Evolutionary conservation across 92 coral and sea anemone genomes (phyloP).

Genomic region (Anthopleura xanthogrammica): DNA sequence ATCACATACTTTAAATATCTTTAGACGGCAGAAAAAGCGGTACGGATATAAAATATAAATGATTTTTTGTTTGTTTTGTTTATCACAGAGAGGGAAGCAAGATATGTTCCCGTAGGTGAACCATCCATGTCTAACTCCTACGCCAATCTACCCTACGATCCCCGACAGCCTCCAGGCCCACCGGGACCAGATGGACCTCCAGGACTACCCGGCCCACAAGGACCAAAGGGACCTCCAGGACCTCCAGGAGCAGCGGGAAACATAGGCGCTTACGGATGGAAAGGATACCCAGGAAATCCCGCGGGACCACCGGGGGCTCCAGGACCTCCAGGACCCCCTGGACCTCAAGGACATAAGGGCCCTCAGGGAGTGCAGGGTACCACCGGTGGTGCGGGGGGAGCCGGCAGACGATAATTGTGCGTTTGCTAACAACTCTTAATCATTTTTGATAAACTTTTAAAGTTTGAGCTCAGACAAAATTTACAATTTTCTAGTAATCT

Average conservation of each 20-base stretch:
- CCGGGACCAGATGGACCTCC: slow-evolving; percentile 64
- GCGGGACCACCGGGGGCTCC: slow-evolving; percentile 51
- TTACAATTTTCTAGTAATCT: too few species aligned
- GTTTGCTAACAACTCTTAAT: background rate
- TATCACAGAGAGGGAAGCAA: slow-evolving; percentile 17
- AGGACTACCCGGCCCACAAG: slow-evolving; percentile 60
- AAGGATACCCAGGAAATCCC: slow-evolving; percentile 54
- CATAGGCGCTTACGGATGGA: slow-evolving; percentile 47
- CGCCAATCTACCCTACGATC: slow-evolving; percentile 31
- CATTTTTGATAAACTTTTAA: background rate
- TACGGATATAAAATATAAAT: too few species aligned
- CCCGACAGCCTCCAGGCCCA: slow-evolving; percentile 51
- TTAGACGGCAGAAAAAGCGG: too few species aligned
- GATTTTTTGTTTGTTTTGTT: background rate
- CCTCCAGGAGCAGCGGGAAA: slow-evolving; percentile 57
- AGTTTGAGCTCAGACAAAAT: background rate
- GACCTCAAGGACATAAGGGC: slow-evolving; percentile 90
- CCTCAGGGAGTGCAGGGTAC: slow-evolving; percentile 71
- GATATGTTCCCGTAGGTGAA: slow-evolving; percentile 18
- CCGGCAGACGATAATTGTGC: slow-evolving; percentile 32
- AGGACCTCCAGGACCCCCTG: slow-evolving; percentile 73
- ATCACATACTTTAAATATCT: too few species aligned
- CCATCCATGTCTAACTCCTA: slow-evolving; percentile 14
- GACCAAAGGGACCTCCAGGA: slow-evolving; percentile 64
- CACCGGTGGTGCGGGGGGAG: slow-evolving; percentile 69